Conservation (phyloP, 2,888 invertebrate species). For the Scotopteryx bipunctaria region DNA sequence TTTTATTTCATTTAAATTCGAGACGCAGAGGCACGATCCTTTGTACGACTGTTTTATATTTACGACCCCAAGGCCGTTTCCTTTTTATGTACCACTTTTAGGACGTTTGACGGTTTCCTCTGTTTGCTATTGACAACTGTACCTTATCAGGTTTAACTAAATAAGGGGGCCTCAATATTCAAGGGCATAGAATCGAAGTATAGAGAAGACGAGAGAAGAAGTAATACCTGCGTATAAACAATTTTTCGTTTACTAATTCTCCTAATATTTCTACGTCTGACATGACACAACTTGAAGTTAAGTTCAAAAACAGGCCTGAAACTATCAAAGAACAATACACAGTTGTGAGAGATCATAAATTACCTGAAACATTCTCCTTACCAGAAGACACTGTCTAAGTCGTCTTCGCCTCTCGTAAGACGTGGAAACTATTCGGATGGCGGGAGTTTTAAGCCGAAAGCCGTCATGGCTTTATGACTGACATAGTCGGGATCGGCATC, state of each 20-base stretch:
- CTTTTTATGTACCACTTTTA: constrained; percentile 35
- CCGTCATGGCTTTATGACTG: no score
- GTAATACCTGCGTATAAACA: no score
- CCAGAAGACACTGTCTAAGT: constrained; percentile 38
- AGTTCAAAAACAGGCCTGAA: constrained; percentile 29
- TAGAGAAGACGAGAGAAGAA: no score
- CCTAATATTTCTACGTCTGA: no score
- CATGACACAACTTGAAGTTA: constrained; percentile 20
- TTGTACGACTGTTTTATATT: constrained; percentile 38
- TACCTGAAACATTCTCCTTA: constrained; percentile 46
- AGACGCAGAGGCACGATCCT: constrained; percentile 39
- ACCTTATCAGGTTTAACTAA: constrained; percentile 35
- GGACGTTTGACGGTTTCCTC: constrained; percentile 35
- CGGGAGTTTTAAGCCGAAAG: no score
- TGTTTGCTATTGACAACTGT: constrained; percentile 36
- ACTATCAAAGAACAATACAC: constrained; percentile 39
- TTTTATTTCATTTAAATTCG: constrained; percentile 63
- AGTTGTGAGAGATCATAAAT: constrained; percentile 47
- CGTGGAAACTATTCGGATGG: no score
- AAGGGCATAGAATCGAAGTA: constrained; percentile 7
- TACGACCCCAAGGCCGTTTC: constrained; percentile 38
- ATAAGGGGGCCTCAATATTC: constrained; percentile 32
- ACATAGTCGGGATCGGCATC: no score
- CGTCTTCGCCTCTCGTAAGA: no score
- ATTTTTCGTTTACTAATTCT: no score